phyloP scores from a whole-genome alignment of 2,113 vertebrate genomes.

The Gadus chalcogrammus region DNA sequence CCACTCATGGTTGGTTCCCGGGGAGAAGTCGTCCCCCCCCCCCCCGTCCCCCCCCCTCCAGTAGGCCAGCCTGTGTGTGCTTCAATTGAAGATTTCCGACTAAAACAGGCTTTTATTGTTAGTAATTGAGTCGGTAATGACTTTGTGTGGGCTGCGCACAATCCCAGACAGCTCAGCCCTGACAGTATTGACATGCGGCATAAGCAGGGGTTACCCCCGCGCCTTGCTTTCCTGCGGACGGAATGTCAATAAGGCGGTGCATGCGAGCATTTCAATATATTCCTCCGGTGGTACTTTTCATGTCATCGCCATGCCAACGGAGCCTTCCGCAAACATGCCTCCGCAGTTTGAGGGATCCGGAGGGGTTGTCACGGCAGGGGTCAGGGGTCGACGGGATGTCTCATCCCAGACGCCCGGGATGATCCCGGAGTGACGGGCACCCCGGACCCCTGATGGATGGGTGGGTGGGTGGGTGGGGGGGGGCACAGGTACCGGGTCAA shows the following conservation, averaged over 20 bases:
- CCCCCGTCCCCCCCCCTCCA: too few relatives aligned
- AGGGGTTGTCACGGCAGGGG: conserved; percentile 49
- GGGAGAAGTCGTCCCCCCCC: too few relatives aligned
- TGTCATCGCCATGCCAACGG: conserved; percentile 39
- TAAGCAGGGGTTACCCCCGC: not conserved
- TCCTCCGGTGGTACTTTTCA: conserved; percentile 10
- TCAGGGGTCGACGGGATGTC: conserved; percentile 44
- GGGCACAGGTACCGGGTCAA: conserved; percentile 25
- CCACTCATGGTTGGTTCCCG: too few relatives aligned
- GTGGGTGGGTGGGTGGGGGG: not conserved
- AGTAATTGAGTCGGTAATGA: too few relatives aligned
- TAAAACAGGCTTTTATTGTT: too few relatives aligned
- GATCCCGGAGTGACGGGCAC: conserved; percentile 20
- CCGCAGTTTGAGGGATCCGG: conserved; percentile 25
- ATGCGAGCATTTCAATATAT: not conserved
- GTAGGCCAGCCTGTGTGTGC: too few relatives aligned
- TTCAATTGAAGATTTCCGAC: too few relatives aligned
- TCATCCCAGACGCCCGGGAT: not conserved
- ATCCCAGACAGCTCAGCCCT: too few relatives aligned
- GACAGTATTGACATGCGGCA: not conserved
- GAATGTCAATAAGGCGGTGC: conserved; percentile 5
- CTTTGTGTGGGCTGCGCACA: too few relatives aligned
- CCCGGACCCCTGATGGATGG: conserved; percentile 9
- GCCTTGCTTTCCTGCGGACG: not conserved
- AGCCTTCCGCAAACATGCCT: conserved; percentile 29